These are phyloP conservation scores for Drosophila teissieri DNA, from an alignment of 1,140 invertebrate species.

Conservation along the genomic window DNA sequence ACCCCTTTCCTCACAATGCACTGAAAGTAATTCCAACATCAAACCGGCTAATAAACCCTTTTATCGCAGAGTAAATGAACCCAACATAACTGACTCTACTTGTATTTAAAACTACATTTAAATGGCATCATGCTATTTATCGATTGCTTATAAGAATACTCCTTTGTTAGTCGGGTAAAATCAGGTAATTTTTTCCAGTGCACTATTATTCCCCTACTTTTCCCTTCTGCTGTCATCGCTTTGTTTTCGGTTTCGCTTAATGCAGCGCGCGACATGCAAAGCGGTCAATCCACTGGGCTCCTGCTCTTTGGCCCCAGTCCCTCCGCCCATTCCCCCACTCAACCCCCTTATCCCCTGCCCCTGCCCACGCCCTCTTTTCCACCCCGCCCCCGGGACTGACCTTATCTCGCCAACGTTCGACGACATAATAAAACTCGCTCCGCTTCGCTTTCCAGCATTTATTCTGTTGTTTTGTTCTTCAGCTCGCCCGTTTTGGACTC, in stretches of 20 bases:
- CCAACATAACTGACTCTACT: too few species aligned
- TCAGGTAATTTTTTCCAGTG: not conserved
- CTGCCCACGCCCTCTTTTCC: not conserved
- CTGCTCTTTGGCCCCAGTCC: slow-evolving; percentile 18
- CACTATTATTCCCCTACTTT: slow-evolving; percentile 16
- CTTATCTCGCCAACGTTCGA: slow-evolving; percentile 55
- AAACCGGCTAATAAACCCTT: too few species aligned
- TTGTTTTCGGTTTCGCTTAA: slow-evolving; percentile 69
- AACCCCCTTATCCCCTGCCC: not conserved
- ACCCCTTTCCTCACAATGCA: not conserved
- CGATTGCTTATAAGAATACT: not conserved
- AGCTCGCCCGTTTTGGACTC: slow-evolving; percentile 17
- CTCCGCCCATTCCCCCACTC: not conserved
- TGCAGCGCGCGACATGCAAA: slow-evolving; percentile 69
- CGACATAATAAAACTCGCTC: slow-evolving; percentile 77
- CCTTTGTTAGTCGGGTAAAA: not conserved
- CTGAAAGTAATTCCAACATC: not conserved
- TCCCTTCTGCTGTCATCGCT: slow-evolving; percentile 34
- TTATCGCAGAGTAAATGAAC: too few species aligned
- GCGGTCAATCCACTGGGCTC: slow-evolving; percentile 56
- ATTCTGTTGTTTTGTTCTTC: slow-evolving; percentile 29
- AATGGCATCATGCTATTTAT: not conserved
- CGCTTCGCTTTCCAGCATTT: slow-evolving; percentile 52
- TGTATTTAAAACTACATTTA: not conserved
- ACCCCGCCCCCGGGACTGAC: slow-evolving; percentile 20